Percentiles rank a stretch among this genome's conserved stretches.
Conservation (phyloP, 2,113 vertebrate species). For the Pao palembangensis region DNA sequence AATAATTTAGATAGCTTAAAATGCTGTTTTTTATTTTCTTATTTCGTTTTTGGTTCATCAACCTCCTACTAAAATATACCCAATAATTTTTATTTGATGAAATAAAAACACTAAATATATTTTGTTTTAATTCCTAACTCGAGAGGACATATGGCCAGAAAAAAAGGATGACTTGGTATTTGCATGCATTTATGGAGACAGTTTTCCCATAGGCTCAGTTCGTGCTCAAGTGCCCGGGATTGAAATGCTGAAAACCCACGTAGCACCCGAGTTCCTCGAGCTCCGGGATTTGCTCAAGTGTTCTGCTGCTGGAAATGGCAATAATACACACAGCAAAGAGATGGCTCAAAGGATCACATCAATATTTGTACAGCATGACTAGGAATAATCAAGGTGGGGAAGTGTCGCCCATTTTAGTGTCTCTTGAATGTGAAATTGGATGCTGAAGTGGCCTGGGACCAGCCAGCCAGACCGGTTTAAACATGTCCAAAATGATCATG, state of each 20-base stretch:
- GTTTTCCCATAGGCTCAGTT: conserved; percentile 65
- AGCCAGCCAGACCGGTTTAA: conserved; percentile 62
- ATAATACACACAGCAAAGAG: conserved; percentile 83
- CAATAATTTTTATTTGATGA: no score
- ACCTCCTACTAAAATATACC: no score
- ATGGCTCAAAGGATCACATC: conserved; percentile 93
- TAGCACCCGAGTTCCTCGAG: conserved; percentile 79
- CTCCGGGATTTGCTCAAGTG: conserved; percentile 85
- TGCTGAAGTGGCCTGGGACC: conserved; percentile 80
- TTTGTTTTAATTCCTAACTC: conserved; percentile 10
- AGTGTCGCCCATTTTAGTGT: conserved; percentile 80
- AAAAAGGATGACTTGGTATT: conserved; percentile 64
- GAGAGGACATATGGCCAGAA: conserved; percentile 53
- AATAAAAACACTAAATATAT: no score
- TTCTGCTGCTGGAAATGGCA: conserved; percentile 81
- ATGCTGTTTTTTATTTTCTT: neutral
- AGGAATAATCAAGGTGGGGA: conserved; percentile 92
- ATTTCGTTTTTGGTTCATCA: no score
- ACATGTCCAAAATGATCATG: conserved; percentile 56
- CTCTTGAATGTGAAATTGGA: conserved; percentile 87
- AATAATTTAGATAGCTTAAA: no score
- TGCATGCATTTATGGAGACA: conserved; percentile 68
- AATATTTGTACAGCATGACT: conserved; percentile 99
- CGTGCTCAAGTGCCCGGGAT: conserved; percentile 84
- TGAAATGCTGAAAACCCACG: conserved; percentile 75